Percentiles rank a stretch among this genome's conserved stretches.
phyloP scores from a whole-genome alignment of 2,888 invertebrate genomes.

The Trichopria drosophilae region DNA sequence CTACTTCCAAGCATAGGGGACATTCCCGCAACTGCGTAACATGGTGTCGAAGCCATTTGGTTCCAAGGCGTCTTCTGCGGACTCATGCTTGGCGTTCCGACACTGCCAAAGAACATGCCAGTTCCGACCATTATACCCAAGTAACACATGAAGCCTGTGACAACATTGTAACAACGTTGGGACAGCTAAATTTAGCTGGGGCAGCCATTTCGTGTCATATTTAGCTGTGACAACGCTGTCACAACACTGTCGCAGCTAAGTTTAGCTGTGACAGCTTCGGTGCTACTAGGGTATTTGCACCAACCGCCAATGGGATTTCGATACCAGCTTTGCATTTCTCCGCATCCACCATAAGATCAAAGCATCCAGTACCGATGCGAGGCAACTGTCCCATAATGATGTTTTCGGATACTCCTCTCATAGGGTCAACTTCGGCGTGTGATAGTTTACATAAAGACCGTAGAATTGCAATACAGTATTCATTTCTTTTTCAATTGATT shows the following conservation, averaged over 20 bases:
- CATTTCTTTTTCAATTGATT: conserved; percentile 99
- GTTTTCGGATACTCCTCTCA: conserved; percentile 98
- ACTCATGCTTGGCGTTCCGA: conserved; percentile 82
- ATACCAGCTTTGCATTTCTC: conserved; percentile 99
- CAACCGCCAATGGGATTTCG: conserved; percentile 83
- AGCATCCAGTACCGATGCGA: conserved; percentile 95
- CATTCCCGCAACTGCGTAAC: conserved; percentile 67
- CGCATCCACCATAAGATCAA: conserved; percentile 94
- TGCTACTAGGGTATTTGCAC: no score
- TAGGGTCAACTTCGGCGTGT: conserved; percentile 97
- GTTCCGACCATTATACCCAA: conserved; percentile 75
- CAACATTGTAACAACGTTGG: no score
- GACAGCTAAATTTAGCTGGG: no score
- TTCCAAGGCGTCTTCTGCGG: conserved; percentile 93
- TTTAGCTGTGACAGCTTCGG: no score
- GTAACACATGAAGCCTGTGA: no score
- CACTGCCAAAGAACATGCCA: conserved; percentile 79
- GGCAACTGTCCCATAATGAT: conserved; percentile 99
- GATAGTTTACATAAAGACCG: conserved; percentile 99
- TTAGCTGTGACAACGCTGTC: no score
- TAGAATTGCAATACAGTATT: conserved; percentile 99
- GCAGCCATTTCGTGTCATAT: no score
- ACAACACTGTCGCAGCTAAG: no score
- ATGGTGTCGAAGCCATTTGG: conserved; percentile 76
- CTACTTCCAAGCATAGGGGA: conserved; percentile 72